phyloP scores from a whole-genome alignment of 2,113 vertebrate genomes.

The Lynx canadensis region DNA sequence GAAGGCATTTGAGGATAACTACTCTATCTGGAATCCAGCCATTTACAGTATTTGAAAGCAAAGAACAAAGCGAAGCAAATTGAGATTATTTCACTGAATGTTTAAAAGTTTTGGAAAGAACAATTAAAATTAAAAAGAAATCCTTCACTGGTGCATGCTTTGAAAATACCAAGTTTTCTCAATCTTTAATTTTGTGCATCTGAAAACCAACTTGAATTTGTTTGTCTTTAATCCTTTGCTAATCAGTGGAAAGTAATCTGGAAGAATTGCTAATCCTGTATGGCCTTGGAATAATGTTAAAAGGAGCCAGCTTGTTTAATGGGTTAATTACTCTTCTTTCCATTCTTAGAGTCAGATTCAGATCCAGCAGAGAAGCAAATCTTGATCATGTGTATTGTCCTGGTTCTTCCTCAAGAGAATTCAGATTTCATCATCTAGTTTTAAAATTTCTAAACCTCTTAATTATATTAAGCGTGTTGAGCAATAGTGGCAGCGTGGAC shows the following conservation, averaged over 20 bases:
- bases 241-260: slow-evolving; percentile 75
- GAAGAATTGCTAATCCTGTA: slow-evolving; percentile 65
- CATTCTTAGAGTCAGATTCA: slow-evolving; percentile 14
- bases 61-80: slow-evolving; percentile 86
- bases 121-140: slow-evolving; percentile 81
- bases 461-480: slow-evolving; percentile 41
- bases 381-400: not conserved
- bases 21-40: slow-evolving; percentile 89
- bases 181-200: slow-evolving; percentile 74
- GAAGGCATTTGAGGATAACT: slow-evolving; percentile 91
- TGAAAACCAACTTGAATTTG: slow-evolving; percentile 57
- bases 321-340: rapidly evolving
- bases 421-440: slow-evolving; percentile 24
- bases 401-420: slow-evolving; percentile 27
- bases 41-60: slow-evolving; percentile 90
- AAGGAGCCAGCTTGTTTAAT: slow-evolving; percentile 59
- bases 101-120: slow-evolving; percentile 83
- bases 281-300: slow-evolving; percentile 58
- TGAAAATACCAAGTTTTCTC: slow-evolving; percentile 81
- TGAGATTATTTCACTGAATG: slow-evolving; percentile 87
- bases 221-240: slow-evolving; percentile 69
- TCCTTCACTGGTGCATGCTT: slow-evolving; percentile 76
- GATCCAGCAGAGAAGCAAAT: not conserved
- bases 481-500: slow-evolving; percentile 11
- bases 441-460: slow-evolving; percentile 43